Base-by-base conservation (phyloP, 2,888 invertebrate genomes). In the Cheilosia soror region DNA sequence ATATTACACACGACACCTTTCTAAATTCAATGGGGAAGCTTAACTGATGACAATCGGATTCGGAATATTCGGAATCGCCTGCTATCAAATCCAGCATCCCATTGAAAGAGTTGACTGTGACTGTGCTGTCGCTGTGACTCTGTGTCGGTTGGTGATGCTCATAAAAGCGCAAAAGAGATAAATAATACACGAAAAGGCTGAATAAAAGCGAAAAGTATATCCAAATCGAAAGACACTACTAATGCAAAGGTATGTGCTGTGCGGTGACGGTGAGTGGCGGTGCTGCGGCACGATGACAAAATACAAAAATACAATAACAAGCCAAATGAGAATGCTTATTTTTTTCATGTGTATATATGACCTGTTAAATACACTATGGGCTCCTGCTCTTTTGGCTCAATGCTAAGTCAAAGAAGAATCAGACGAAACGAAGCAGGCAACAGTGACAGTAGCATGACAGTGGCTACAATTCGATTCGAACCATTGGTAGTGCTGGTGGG, bases 161-260 rank as follows among this genome's bases (percentile, higher is more conserved):
- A 81, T 58, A 81, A 75, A 63, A 71, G 58, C 76, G 69, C 51
- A 76, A 75, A 65, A 71, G 76, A 81, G 69, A 65, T 71, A 71
- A 81, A 76, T 81, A 69, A 57, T 33, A 69, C 60, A 53, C 20
- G 29, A 55, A 37, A 47, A 44, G 42, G 33, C 44, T 33, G 25
- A 58, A 40, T 11, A 15, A 57, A 40, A 27, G 71, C 65, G 42
- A 57, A 15, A 25, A 62, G 7, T 37, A 57, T 7, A 44, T 49
- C 37, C n/a, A 62, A 37, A 42, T 60, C 60, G 27, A 58, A 55
- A 31, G 37, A 27, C 33, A 60, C 65, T 79, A 60, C 65, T 79
- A 60, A 79, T 58, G 66, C 29, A 57, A 75, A 75, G 75, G 75
- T 75, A 75, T 57, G 65, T 65, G 40, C 15, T 15, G 20, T 13